These are phyloP conservation scores for Pharmacophagus antenor DNA, from an alignment of 2,888 invertebrate genomes.

Conservation along the genomic window DNA sequence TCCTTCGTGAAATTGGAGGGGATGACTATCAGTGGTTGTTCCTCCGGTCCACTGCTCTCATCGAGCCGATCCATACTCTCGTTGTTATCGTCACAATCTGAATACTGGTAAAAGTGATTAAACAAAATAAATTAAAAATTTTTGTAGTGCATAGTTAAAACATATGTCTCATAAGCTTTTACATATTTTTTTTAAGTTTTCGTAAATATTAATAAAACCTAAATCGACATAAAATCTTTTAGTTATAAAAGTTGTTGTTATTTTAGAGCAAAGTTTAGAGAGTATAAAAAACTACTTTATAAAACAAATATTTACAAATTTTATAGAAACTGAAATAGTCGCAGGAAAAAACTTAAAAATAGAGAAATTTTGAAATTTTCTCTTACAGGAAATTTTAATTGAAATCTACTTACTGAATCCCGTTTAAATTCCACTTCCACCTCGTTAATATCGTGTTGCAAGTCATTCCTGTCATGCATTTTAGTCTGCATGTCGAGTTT, in stretches of 20 bases:
- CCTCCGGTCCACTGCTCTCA: constrained; percentile 36
- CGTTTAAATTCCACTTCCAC: constrained; percentile 40
- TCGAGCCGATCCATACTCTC: constrained; percentile 43
- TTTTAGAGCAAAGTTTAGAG: no score
- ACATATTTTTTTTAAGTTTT: no score
- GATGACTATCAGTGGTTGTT: constrained; percentile 59
- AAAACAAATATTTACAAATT: no score
- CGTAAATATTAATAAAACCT: no score
- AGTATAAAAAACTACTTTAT: no score
- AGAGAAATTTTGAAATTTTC: no score
- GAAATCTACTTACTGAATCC: constrained; percentile 31
- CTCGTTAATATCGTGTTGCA: constrained; percentile 31
- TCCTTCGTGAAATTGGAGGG: constrained; percentile 48
- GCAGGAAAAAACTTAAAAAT: no score
- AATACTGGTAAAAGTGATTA: constrained; percentile 34
- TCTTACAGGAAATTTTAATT: no score
- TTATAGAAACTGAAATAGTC: no score
- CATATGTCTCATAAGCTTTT: no score
- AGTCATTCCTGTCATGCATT: constrained; percentile 24
- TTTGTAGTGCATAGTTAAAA: background rate
- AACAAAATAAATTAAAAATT: background rate
- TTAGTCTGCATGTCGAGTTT: background rate
- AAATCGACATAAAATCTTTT: no score
- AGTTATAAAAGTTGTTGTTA: no score
- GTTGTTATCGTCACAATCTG: constrained; percentile 37